phyloP scores from a whole-genome alignment of 2,113 vertebrate genomes.

The Gadus macrocephalus region DNA sequence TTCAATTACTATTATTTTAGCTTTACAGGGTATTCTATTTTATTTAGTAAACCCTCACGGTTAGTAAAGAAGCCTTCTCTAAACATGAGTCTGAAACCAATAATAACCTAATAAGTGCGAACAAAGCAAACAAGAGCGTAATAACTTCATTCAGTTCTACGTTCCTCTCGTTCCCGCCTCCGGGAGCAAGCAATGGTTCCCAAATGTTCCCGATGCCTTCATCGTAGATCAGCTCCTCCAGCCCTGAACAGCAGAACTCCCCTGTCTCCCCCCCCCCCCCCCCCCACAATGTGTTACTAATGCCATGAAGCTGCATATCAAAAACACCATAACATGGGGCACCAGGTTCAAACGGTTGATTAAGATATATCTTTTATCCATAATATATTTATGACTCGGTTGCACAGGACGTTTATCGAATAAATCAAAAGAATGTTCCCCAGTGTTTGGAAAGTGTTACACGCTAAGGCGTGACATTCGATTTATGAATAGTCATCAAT shows the following conservation, averaged over 20 bases:
- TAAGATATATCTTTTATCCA: conserved; percentile 25
- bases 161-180: conserved; percentile 11
- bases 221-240: conserved; percentile 15
- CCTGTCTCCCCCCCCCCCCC: conserved; percentile 15
- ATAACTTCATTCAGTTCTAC: neutral
- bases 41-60: no score
- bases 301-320: conserved; percentile 7
- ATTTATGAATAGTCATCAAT: conserved; percentile 43
- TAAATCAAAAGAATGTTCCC: conserved; percentile 27
- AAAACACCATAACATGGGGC: conserved; percentile 11
- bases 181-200: conserved; percentile 19
- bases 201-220: conserved; percentile 23
- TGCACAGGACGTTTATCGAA: conserved; percentile 21
- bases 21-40: no score
- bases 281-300: conserved; percentile 9
- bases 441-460: conserved; percentile 16
- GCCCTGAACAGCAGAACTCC: conserved; percentile 14
- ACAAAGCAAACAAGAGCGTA: no score
- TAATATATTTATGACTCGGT: conserved; percentile 9
- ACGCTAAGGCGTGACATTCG: conserved; percentile 20
- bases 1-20: no score
- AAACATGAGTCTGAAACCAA: no score
- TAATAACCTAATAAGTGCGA: no score
- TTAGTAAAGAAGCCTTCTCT: no score
- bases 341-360: conserved; percentile 19